Base-by-base conservation (phyloP, 2,888 invertebrate genomes). In the Acanthosepion lycidas region DNA sequence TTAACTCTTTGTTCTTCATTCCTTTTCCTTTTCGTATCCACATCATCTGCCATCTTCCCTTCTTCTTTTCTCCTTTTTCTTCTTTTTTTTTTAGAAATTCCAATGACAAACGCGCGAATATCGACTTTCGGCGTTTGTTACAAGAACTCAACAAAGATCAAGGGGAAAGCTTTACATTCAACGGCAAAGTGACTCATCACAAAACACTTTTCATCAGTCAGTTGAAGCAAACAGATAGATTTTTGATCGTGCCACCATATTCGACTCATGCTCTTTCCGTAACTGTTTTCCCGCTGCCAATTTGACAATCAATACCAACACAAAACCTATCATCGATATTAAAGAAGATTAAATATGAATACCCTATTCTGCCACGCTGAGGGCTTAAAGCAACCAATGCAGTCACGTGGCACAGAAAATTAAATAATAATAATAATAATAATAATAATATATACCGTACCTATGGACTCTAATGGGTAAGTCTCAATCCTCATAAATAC, bases 201-300 rank as follows among this genome's bases (percentile, higher is more conserved):
- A 78, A 78, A 78, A 78, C n/a, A 78, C 78, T 78, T 78, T 78
- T 78, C 78, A 78, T 78, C 78, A 78, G 18, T n/a, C 78, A 78
- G n/a, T 9, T n/a, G 78, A 78, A n/a, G 78, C n/a, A 78, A 78
- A 78, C 18, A 18, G 18, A 78, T n/a, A 78, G 78, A 78, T 78
- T 78, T 78, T 78, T 8, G n/a, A 78, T 78, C 78, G 78, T 78
- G 28, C 78, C n/a, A n/a, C n/a, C 28, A 78, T 28, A 78, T n/a
- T 78, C 78, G 9, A 78, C 8, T 78, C n/a, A n/a, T n/a, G 78
- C 78, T 78, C 28, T 78, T 78, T 15, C 78, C 78, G 9, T 28
- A 23, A 64, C 23, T 53, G 51, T 55, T 18, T 55, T 15, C 15
- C 55, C 55, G 20, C 55, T 18, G 55, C 55, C 20, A 51, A 12